phyloP scores from a whole-genome alignment of 2,113 vertebrate genomes.

The Grallaria varia region DNA sequence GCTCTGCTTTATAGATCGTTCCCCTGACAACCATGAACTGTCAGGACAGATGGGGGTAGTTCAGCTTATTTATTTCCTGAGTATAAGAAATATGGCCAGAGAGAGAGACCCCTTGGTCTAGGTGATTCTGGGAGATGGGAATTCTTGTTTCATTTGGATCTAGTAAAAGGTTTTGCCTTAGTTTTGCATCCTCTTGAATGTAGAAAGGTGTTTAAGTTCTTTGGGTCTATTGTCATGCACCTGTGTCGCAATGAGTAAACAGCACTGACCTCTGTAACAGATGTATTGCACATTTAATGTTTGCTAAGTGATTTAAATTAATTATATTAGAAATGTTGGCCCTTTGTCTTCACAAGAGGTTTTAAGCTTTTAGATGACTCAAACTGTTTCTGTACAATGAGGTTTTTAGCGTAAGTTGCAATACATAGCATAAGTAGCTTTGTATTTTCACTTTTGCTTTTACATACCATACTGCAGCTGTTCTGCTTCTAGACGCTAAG shows the following conservation, averaged over 20 bases:
- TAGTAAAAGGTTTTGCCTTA: not conserved
- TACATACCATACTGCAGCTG: not conserved
- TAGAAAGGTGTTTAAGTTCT: not conserved
- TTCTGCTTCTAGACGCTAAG: not conserved
- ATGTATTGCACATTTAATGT: not conserved
- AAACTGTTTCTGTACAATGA: not conserved
- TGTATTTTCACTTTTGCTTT: not conserved
- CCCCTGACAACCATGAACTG: not conserved
- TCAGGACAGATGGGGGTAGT: not conserved
- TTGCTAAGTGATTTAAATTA: slow-evolving; percentile 31
- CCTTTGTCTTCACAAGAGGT: not conserved
- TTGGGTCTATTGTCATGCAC: not conserved
- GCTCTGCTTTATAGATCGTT: slow-evolving; percentile 15
- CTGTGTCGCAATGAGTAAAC: slow-evolving; percentile 1
- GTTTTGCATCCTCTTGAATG: not conserved
- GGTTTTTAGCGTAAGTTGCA: not conserved
- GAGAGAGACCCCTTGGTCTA: not conserved
- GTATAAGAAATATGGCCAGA: not conserved
- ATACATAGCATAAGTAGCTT: too few relatives aligned
- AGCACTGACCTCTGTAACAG: slow-evolving; percentile 27
- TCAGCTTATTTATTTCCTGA: not conserved
- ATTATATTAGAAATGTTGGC: not conserved
- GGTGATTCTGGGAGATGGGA: not conserved
- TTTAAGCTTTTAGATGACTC: not conserved
- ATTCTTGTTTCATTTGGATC: not conserved